Conservation (phyloP, 2,797 vertebrate genomes). For the Paguma larvata region DNA sequence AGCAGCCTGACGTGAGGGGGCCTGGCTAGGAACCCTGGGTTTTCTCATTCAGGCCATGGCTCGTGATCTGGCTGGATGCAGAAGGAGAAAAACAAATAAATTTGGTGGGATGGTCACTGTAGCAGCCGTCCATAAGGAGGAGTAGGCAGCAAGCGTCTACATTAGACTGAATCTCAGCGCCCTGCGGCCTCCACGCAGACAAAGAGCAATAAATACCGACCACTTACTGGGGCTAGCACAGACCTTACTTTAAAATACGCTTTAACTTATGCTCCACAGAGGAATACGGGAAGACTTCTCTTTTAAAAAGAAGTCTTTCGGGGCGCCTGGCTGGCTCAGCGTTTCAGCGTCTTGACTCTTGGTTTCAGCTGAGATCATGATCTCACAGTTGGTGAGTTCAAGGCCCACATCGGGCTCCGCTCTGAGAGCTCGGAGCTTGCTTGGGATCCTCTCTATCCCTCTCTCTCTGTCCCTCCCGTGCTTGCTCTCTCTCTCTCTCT, state of each 20-base stretch:
- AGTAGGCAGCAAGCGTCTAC: neutral
- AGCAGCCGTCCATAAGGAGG: neutral
- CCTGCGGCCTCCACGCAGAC: neutral
- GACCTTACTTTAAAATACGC: neutral
- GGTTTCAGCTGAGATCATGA: too few relatives aligned
- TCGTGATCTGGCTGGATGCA: neutral
- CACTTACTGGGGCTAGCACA: neutral
- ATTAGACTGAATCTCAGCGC: neutral
- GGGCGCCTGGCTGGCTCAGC: too few relatives aligned
- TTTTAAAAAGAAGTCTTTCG: neutral
- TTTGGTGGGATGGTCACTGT: too few relatives aligned
- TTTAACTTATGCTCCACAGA: neutral
- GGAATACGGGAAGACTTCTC: neutral
- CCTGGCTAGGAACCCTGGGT: neutral
- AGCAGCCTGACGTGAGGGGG: rapidly evolving
- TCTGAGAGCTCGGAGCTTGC: too few relatives aligned
- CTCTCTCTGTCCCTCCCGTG: too few relatives aligned
- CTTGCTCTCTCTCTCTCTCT: too few relatives aligned
- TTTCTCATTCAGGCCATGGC: neutral
- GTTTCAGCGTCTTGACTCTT: too few relatives aligned
- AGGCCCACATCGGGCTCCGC: too few relatives aligned
- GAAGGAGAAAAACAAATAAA: neutral
- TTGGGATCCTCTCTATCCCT: too few relatives aligned
- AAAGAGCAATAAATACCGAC: neutral
- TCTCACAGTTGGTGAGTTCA: too few relatives aligned